These are phyloP conservation scores for Conus canariensis DNA, from an alignment of 2,888 invertebrate species.

Conservation along the genomic window DNA sequence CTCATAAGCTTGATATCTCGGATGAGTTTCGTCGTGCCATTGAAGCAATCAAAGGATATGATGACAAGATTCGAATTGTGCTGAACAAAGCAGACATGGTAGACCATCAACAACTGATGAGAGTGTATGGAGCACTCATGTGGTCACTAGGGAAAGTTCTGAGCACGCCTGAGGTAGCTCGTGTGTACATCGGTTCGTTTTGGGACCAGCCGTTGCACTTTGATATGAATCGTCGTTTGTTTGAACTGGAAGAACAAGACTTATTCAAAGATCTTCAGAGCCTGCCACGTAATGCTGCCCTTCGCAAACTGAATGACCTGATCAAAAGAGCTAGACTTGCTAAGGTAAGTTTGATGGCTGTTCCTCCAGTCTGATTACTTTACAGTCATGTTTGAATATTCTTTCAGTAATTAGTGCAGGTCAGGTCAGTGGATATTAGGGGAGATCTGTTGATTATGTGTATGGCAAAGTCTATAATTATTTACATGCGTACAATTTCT, in stretches of 20 bases:
- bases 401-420: too few species aligned
- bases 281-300: slow-evolving; percentile 95
- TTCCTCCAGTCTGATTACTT: neutral
- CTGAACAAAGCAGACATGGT: slow-evolving; percentile 99
- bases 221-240: slow-evolving; percentile 90
- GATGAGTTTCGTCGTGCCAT: slow-evolving; percentile 98
- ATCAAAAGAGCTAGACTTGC: slow-evolving; percentile 98
- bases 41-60: slow-evolving; percentile 88
- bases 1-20: slow-evolving; percentile 99
- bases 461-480: too few species aligned
- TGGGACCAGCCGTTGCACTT: slow-evolving; percentile 98
- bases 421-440: too few species aligned
- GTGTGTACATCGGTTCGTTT: slow-evolving; percentile 99
- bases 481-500: too few species aligned
- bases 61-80: slow-evolving; percentile 91
- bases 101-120: slow-evolving; percentile 98
- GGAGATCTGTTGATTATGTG: too few species aligned
- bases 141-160: slow-evolving; percentile 99
- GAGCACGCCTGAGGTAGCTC: slow-evolving; percentile 98
- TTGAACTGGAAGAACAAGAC: slow-evolving; percentile 79
- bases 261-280: slow-evolving; percentile 91
- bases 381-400: neutral
- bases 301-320: slow-evolving; percentile 97
- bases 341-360: slow-evolving; percentile 87
- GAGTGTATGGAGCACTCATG: slow-evolving; percentile 99